Evolutionary conservation across 2,888 invertebrate species (phyloP), one percentile per base, ranked within the genome.

Genomic region (Ophion ellenae): DNA sequence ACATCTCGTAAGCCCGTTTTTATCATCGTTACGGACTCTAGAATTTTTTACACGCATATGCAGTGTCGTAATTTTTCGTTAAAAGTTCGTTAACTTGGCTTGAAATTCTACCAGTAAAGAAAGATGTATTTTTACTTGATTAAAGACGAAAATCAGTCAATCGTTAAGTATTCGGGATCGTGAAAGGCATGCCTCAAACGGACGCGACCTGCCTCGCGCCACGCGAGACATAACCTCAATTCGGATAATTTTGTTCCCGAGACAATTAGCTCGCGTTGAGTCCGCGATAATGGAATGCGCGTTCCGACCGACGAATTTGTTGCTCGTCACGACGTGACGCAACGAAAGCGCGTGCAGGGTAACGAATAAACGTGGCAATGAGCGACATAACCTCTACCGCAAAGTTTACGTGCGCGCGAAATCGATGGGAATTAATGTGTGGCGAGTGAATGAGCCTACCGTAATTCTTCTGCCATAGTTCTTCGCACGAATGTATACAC

Each of bases 381-480:
- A 53, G 32, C 67, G 69, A 83, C 87, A 82, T 89, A 90, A 90
- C 89, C 90, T 90, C 76, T 28, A 87, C 36, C 59, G 3, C 71
- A 66, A 73, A 66, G 70, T 20, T 11, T 32, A 67, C 24, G 36
- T 57, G 80, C 36, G 59, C 63, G 69, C 57, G 81, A 83, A 75
- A 76, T 66, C 36, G 69, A 70, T 53, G 78, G 45, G 63, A 74
- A 67, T 80, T 81, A 10, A 67, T 71, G 78, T 63, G 77, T 78
- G 75, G 71, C 76, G 79, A 78, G 64, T 70, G 74, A 17, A 61
- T 74, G 67, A 69, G 45, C 85, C 57, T 92, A 91, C 91, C 90
- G 88, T 88, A 92, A 90, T 63, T 91, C 70, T 59, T 89, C 86
- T 47, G 90, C 91, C 92, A 91, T 91, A 89, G 84, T 69, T 47